Evolutionary conservation across 2,888 invertebrate genomes (phyloP).

Genomic region (Idaea dimidiata): DNA sequence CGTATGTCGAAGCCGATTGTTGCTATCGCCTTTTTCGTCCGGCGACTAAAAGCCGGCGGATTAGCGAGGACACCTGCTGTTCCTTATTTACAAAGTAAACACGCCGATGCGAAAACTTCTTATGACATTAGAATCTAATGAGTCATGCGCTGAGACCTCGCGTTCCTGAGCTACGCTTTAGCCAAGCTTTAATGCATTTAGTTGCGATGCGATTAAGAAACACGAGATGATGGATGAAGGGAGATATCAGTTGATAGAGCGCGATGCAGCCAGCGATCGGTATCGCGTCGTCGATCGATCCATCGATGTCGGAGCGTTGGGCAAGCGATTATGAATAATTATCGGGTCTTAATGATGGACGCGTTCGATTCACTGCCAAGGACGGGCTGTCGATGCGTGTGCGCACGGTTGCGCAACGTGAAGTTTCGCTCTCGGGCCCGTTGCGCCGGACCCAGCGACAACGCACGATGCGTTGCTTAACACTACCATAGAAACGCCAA

Average conservation of each 20-base stretch:
- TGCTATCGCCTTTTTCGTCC: slow-evolving; percentile 53
- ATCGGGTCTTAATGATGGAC: slow-evolving; percentile 52
- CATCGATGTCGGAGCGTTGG: slow-evolving; percentile 45
- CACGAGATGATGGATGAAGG: slow-evolving; percentile 41
- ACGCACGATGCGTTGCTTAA: slow-evolving; percentile 47
- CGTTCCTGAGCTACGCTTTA: slow-evolving; percentile 32
- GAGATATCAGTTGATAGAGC: slow-evolving; percentile 28
- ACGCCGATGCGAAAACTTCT: slow-evolving; percentile 34
- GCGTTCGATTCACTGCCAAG: slow-evolving; percentile 64
- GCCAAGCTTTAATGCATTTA: slow-evolving; percentile 37
- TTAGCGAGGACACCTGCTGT: slow-evolving; percentile 47
- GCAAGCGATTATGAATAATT: slow-evolving; percentile 62
- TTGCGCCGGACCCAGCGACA: slow-evolving; percentile 38
- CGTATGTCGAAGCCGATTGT: slow-evolving; percentile 38
- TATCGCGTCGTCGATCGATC: slow-evolving; percentile 32
- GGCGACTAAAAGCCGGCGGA: slow-evolving; percentile 46
- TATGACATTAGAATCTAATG: slow-evolving; percentile 39
- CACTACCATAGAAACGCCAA: slow-evolving; percentile 40
- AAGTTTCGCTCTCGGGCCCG: slow-evolving; percentile 47
- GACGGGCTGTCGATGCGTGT: slow-evolving; percentile 65
- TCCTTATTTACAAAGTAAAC: slow-evolving; percentile 46
- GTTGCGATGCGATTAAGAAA: slow-evolving; percentile 41
- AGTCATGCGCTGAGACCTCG: slow-evolving; percentile 39
- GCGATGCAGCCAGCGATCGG: slow-evolving; percentile 47
- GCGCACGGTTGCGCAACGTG: slow-evolving; percentile 52